Evolutionary conservation across 1,140 invertebrate species (phyloP).

Genomic region (Atta colombica): DNA sequence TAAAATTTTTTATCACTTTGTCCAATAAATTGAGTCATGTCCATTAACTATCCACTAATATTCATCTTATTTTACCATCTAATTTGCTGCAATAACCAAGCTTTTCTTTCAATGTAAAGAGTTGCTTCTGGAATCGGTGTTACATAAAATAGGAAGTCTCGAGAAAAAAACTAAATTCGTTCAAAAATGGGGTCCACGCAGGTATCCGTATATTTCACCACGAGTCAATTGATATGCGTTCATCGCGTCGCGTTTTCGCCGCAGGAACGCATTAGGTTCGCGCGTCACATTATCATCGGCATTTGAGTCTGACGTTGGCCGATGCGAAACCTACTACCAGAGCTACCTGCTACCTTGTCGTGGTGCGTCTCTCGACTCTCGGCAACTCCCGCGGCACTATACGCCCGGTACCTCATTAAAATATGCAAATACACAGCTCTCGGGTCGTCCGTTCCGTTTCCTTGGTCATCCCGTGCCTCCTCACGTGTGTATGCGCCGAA

Average conservation of each 20-base stretch:
- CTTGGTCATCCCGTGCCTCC: slow-evolving; percentile 62
- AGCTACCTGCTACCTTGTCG: slow-evolving; percentile 73
- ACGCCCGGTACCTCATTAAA: slow-evolving; percentile 85
- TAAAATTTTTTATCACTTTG: no score
- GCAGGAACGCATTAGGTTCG: slow-evolving; percentile 65
- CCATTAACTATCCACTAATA: no score
- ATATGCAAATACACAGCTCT: slow-evolving; percentile 84
- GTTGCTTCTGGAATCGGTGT: not conserved
- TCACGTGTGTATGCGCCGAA: slow-evolving; percentile 79
- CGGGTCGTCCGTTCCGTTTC: slow-evolving; percentile 79
- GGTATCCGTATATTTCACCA: not conserved
- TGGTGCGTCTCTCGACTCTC: slow-evolving; percentile 62
- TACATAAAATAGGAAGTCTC: not conserved
- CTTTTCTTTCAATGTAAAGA: no score
- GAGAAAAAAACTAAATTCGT: not conserved
- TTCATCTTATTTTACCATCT: no score
- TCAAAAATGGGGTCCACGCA: not conserved
- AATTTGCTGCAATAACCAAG: no score
- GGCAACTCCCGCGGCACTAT: slow-evolving; percentile 77
- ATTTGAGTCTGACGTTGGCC: slow-evolving; percentile 76
- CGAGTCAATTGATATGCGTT: slow-evolving; percentile 54
- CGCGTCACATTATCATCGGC: slow-evolving; percentile 82
- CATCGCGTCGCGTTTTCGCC: slow-evolving; percentile 52
- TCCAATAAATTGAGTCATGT: no score
- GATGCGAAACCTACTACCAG: slow-evolving; percentile 60